phyloP scores from a whole-genome alignment of 2,113 vertebrate genomes.

The Probosciger aterrimus region DNA sequence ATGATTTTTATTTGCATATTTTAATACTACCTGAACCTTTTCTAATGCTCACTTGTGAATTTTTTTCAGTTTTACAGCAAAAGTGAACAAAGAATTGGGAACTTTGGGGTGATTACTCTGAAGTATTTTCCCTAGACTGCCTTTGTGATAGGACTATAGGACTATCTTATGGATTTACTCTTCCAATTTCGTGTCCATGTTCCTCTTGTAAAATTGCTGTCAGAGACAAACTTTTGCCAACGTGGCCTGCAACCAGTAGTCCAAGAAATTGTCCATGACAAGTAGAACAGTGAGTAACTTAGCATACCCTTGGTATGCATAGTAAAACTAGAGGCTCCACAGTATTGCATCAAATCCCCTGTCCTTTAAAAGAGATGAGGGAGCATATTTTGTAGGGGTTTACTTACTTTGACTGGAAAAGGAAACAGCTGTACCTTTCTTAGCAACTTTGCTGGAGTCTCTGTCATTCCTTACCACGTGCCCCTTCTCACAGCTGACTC shows the following conservation, averaged over 20 bases:
- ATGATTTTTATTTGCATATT: not conserved
- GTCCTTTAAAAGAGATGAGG: not conserved
- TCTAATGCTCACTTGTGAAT: not conserved
- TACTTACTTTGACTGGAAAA: not conserved
- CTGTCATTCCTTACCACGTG: no score
- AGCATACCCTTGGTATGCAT: accelerated
- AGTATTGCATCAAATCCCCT: not conserved
- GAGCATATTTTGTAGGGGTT: not conserved
- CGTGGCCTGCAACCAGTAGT: accelerated
- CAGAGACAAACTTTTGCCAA: not conserved
- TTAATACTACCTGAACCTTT: not conserved
- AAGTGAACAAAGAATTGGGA: not conserved
- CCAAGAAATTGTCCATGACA: not conserved
- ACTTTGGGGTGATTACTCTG: not conserved
- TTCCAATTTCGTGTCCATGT: not conserved
- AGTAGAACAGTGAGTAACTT: not conserved
- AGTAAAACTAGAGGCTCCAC: not conserved
- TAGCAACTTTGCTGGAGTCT: not conserved
- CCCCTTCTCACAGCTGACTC: not conserved
- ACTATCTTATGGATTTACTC: not conserved
- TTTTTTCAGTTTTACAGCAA: not conserved
- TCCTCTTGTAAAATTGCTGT: not conserved
- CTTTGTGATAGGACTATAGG: not conserved
- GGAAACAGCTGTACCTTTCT: not conserved
- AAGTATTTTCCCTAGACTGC: not conserved